A percentile compares a stretch with the other conserved stretches of the same genome.
These are phyloP conservation scores for Meiosimyza decipiens DNA, from an alignment of 2,888 invertebrate species.

Conservation along the genomic window DNA sequence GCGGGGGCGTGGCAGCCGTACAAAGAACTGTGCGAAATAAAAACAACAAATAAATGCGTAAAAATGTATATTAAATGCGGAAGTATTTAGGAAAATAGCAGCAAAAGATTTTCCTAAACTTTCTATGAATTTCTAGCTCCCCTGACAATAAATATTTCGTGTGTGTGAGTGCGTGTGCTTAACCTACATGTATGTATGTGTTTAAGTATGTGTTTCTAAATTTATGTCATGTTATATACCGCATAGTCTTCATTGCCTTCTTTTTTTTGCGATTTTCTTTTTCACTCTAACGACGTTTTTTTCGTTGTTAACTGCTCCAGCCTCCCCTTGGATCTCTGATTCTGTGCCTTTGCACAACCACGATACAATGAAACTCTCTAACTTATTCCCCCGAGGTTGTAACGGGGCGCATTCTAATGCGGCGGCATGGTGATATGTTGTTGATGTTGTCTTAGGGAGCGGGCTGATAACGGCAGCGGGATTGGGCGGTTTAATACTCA, in stretches of 20 bases:
- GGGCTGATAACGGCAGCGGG: background rate
- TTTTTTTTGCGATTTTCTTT: constrained; percentile 4
- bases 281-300: background rate
- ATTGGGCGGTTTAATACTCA: background rate
- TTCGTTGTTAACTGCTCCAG: constrained; percentile 15
- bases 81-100: constrained; percentile 61
- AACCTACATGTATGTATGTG: constrained; percentile 24
- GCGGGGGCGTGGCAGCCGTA: constrained; percentile 24
- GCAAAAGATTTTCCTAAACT: constrained; percentile 33
- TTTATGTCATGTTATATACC: constrained; percentile 33
- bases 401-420: background rate
- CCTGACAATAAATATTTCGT: constrained; percentile 23
- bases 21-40: constrained; percentile 5
- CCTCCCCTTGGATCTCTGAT: background rate
- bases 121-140: constrained; percentile 17
- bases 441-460: background rate
- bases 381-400: constrained; percentile 53
- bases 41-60: constrained; percentile 6
- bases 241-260: constrained; percentile 1
- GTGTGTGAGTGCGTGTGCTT: constrained; percentile 43
- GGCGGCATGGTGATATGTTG: too few relatives aligned
- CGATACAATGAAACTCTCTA: constrained; percentile 59
- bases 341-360: constrained; percentile 51
- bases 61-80: constrained; percentile 54
- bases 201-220: constrained; percentile 35